Evolutionary conservation across 2,888 invertebrate genomes (phyloP), one percentile per base, ranked within the genome.

Genomic region (Volucella zonaria): DNA sequence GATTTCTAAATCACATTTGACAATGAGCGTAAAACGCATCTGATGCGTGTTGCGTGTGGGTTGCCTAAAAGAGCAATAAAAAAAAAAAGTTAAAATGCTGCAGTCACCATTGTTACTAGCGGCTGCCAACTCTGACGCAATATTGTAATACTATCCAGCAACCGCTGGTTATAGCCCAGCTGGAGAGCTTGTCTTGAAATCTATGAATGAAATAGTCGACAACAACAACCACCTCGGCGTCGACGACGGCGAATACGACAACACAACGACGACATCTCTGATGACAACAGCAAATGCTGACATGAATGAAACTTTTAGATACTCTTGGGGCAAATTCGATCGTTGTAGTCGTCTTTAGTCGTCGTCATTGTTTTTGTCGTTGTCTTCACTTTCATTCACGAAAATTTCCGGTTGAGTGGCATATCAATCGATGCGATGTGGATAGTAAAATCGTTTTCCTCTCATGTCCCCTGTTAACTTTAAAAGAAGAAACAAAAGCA

Each of bases 1-100:
- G 66, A 77, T 82, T 77, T 77, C 81, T 54, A 61, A 77, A 82
- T 76, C 76, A 61, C 59, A 31, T 59, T 59, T 77, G 81, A 71
- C 81, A 82, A 66, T 82, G 81, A 82, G 77, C 81, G 71, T 61
- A 77, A 52, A 82, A 82, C 77, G 81, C 81, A 82, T 82, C 81
- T 66, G 77, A 82, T 71, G 15, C 40, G 42, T 18, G 49, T 11
- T 59, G 75, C 58, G 76, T 71, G 81, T 82, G 58, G 81, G 81
- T 64, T 68, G 79, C 59, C 47, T 43, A 64, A 71, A 71, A 71
- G 43, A 78, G 42, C 59, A 51, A 78, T 58, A 73, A 67, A 79
- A 70, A 42, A 1, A 58, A 10, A 42, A 40, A 31, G 6, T 31
- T 6, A 31, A 6, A 31, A 31, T 31, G 31, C 31, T 43, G 43